Conservation (phyloP, 2,113 vertebrate species). For the Carettochelys insculpta region DNA sequence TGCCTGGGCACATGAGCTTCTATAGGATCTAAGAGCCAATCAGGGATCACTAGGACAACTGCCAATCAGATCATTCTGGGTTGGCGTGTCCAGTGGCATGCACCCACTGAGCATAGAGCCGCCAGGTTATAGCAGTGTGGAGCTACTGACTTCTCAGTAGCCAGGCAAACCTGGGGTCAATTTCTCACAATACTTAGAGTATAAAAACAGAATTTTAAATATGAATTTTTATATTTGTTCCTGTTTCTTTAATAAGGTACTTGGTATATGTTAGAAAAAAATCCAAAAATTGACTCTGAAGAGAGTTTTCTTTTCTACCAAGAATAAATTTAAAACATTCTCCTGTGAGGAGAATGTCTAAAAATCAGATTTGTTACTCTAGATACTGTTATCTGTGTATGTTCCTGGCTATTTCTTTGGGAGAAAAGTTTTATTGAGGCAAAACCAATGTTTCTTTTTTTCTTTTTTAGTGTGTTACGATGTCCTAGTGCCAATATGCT, state of each 20-base stretch:
- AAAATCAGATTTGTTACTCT: not conserved
- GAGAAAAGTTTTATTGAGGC: not conserved
- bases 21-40: not conserved
- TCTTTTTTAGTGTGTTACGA: not conserved
- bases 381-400: not conserved
- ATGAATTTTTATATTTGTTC: not conserved
- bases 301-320: too few relatives aligned
- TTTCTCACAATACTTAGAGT: not conserved
- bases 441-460: not conserved
- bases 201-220: not conserved
- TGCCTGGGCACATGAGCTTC: not conserved
- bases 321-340: not conserved
- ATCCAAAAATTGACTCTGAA: not conserved
- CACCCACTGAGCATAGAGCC: not conserved
- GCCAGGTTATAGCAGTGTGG: not conserved
- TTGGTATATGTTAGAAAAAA: not conserved
- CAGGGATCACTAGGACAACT: not conserved
- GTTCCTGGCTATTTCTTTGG: not conserved
- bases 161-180: not conserved
- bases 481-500: constrained; percentile 18
- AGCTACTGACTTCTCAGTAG: not conserved
- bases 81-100: not conserved
- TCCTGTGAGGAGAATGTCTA: not conserved
- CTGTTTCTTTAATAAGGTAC: not conserved
- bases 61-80: not conserved